A percentile compares a stretch with the other conserved stretches of the same genome.
These are phyloP conservation scores for Cryptocephalus moraei DNA, from an alignment of 2,888 invertebrate genomes.

Conservation along the genomic window DNA sequence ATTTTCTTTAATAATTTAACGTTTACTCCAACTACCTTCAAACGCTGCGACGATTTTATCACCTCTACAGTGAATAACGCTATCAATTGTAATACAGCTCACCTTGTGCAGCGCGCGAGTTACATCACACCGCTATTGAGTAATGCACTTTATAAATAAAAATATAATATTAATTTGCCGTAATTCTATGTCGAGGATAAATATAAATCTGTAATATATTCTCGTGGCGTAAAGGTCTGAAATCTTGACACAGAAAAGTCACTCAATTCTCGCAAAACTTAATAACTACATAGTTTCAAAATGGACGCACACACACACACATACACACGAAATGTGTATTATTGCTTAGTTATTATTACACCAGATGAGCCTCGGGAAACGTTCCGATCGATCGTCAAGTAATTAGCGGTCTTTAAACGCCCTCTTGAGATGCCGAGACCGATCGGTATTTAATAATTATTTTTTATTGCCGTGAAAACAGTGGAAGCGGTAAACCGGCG, in stretches of 20 bases:
- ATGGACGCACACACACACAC: too few relatives aligned
- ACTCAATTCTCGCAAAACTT: conserved; percentile 1
- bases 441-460: too few relatives aligned
- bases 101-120: conserved; percentile 10
- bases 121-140: conserved; percentile 22
- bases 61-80: neutral
- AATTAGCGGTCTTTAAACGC: too few relatives aligned
- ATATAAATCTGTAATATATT: conserved; percentile 6
- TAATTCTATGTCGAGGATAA: conserved; percentile 11
- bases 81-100: conserved; percentile 3
- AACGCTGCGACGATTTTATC: neutral
- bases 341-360: too few relatives aligned
- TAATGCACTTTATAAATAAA: conserved; percentile 20
- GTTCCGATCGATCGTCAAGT: too few relatives aligned
- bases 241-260: conserved; percentile 7
- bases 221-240: conserved; percentile 5
- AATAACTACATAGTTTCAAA: too few relatives aligned
- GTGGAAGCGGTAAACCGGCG: too few relatives aligned
- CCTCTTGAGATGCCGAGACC: too few relatives aligned
- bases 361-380: too few relatives aligned
- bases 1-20: neutral
- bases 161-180: conserved; percentile 13
- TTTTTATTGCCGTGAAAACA: too few relatives aligned
- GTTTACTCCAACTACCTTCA: neutral
- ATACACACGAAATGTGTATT: too few relatives aligned